These are phyloP conservation scores for Cantharis flavilabris DNA, from an alignment of 2,888 invertebrate species.

Conservation along the genomic window DNA sequence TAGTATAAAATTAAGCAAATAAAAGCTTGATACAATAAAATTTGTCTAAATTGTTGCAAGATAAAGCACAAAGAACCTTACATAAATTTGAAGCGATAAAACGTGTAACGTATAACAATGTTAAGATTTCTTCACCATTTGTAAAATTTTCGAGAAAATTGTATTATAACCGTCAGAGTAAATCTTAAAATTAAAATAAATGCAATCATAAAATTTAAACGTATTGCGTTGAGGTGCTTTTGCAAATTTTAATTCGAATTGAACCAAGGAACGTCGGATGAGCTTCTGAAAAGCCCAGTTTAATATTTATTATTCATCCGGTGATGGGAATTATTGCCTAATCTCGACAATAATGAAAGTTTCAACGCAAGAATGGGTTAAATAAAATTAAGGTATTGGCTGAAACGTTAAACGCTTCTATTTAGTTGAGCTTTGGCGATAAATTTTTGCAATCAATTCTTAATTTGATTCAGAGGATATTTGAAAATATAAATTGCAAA, in stretches of 20 bases:
- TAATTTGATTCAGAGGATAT: neutral
- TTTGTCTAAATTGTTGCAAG: neutral
- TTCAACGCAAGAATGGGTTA: neutral
- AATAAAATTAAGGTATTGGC: neutral
- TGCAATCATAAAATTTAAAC: neutral
- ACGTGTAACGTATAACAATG: neutral
- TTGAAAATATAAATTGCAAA: too few species aligned
- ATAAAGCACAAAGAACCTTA: neutral
- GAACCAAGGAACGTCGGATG: neutral
- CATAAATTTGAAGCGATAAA: neutral
- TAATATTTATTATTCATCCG: neutral
- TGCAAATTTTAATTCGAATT: neutral
- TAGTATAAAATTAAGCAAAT: neutral
- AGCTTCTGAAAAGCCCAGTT: neutral
- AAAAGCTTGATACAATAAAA: neutral
- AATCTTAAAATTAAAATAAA: neutral
- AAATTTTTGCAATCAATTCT: neutral
- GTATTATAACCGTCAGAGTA: neutral
- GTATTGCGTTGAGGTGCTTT: neutral
- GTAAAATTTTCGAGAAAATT: neutral
- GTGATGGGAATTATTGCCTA: neutral
- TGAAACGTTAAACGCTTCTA: neutral
- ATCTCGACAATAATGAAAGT: neutral
- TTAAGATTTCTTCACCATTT: neutral
- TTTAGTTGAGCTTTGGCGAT: neutral